Percentiles rank a stretch among this genome's conserved stretches.
Conservation (phyloP, 2,797 vertebrate genomes). For the Menidia menidia region DNA sequence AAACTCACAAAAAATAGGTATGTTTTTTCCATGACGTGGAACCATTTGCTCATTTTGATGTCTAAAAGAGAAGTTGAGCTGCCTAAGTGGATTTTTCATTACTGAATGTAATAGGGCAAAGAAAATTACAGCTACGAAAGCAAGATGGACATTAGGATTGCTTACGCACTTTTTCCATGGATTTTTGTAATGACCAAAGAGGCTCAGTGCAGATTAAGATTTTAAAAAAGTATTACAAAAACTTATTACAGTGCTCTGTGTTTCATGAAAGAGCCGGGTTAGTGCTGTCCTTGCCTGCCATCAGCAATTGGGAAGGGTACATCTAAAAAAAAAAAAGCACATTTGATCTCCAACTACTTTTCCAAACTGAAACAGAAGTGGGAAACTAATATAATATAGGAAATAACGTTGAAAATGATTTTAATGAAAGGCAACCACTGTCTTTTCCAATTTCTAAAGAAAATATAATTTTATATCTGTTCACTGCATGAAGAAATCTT, state of each 20-base stretch:
- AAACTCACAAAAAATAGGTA: slow-evolving; percentile 39
- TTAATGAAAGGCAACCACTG: slow-evolving; percentile 66
- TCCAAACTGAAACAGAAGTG: slow-evolving; percentile 61
- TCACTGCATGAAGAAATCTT: slow-evolving; percentile 61
- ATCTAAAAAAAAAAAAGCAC: slow-evolving; percentile 66
- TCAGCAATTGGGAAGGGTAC: slow-evolving; percentile 76
- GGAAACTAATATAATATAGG: slow-evolving; percentile 60
- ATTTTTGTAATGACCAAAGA: slow-evolving; percentile 77
- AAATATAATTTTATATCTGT: slow-evolving; percentile 37
- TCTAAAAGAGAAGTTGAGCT: slow-evolving; percentile 85
- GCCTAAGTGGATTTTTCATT: slow-evolving; percentile 91
- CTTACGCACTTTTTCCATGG: slow-evolving; percentile 75
- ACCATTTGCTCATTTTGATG: slow-evolving; percentile 90
- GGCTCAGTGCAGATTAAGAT: slow-evolving; percentile 74
- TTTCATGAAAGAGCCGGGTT: slow-evolving; percentile 34
- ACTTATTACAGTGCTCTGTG: slow-evolving; percentile 74
- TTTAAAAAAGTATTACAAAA: slow-evolving; percentile 45
- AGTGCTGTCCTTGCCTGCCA: slow-evolving; percentile 40
- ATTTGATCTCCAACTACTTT: slow-evolving; percentile 52
- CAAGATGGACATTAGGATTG: slow-evolving; percentile 80
- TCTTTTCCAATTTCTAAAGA: slow-evolving; percentile 62
- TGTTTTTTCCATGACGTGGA: slow-evolving; percentile 69
- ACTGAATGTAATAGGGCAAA: slow-evolving; percentile 86
- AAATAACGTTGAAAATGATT: slow-evolving; percentile 76
- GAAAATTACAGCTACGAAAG: slow-evolving; percentile 87